Evolutionary conservation across 2,888 invertebrate genomes (phyloP), one percentile per base, ranked within the genome.

Genomic region (Notodonta dromedarius): DNA sequence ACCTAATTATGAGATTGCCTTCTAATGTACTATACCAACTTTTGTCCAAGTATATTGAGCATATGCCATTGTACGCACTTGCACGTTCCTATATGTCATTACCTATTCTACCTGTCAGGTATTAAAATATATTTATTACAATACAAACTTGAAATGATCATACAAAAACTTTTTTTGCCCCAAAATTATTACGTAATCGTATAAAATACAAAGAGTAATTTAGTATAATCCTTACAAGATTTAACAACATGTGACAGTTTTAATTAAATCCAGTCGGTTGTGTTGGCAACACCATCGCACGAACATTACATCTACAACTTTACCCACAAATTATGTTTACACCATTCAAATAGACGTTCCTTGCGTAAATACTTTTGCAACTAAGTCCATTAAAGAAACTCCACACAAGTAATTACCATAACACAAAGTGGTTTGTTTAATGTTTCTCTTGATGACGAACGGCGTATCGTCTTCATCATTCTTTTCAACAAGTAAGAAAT

Each of bases 291-390:
- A 82, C 77, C 83, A 84, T 83, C 83, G 79, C 85, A 75, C 84
- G 77, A 83, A 86, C 88, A 87, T 89, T 87, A 89, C 84, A 86
- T 84, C 82, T 78, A 76, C 74, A 91, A 91, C 85, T 91, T 91
- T 82, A 77, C 79, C 88, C 87, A 90, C 90, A 91, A 91, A 90
- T 91, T 88, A 89, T 85, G 86, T 91, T 89, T 90, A 88, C 90
- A 88, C 88, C 88, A 88, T 89, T 90, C 85, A 86, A 87, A 90
- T 91, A 88, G 86, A 86, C 86, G 84, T 84, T 85, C 78, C 77
- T 82, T 87, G 86, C 83, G 84, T 86, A 87, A 88, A 90, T 89
- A 89, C 88, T 90, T 89, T 85, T 84, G 83, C 77, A 91, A 90
- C 87, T 90, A 80, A 84, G 80, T 87, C 90, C 89, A 89, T 91